Evolutionary conservation across 2,113 vertebrate genomes (phyloP), one percentile per base, ranked within the genome.

Genomic region (Psilopsiagon aurifrons): DNA sequence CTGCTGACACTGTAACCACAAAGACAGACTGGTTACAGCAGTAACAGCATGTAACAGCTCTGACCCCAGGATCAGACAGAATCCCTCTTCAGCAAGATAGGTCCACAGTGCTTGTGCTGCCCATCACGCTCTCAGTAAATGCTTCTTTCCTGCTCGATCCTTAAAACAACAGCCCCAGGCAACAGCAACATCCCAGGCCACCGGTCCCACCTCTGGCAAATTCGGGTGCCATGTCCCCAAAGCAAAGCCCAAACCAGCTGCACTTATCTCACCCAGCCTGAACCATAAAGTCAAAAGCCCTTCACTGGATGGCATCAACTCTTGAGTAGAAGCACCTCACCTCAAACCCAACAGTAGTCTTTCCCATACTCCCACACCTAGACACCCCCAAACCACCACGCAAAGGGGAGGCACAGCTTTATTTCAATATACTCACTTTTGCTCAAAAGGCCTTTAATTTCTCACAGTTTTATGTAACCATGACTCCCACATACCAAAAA

Each of bases 1-100:
- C 83, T 54, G 96, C 88, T 18, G 92, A 92, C 29, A 39, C 93
- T 8, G 22, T 47, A 74, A 85, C 98, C 98, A 89, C 78, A 96
- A 97, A 94, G 62, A 83, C 52, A 88, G 12, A 13, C 55, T 24
- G 47, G 27, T 91, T 81, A 96, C 39, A 39, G 25, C 41, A 92
- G 44, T 35, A 52, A 66, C 18, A 75, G 6, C 0, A 0, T 1
- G 6, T 20, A 25, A 11, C 66, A 73, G 33, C 16, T 84, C 66
- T 22, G 9, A 75, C 5, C 5, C 10, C 66, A 46, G 52, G 22
- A 27, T 23, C 23, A 81, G 29, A 82, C n/a, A 88, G 10, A 93
- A n/a, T 24, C n/a, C 35, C 29, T 25, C 43, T 68, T 15, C 23
- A 31, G 12, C 25, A 73, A 70, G 44, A 62, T 1, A 64, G 13